phyloP scores from a whole-genome alignment of 2,888 invertebrate genomes.

The Phyto melanocephala region DNA sequence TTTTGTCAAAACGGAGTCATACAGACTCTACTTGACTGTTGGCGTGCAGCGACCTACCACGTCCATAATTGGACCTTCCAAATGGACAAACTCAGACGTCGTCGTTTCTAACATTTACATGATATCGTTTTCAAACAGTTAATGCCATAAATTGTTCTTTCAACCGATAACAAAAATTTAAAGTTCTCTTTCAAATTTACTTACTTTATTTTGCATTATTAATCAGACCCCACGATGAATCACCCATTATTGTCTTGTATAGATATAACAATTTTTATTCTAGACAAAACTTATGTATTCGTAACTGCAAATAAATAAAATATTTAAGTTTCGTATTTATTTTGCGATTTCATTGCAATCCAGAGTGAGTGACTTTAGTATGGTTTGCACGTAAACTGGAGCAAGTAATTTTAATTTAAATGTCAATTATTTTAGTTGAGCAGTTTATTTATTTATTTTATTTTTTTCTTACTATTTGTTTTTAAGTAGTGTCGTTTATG shows the following conservation, averaged over 20 bases:
- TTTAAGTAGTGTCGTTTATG: neutral
- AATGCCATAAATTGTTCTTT: too few species aligned
- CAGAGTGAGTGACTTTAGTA: conserved; percentile 22
- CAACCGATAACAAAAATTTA: too few species aligned
- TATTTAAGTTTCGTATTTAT: conserved; percentile 25
- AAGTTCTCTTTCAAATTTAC: too few species aligned
- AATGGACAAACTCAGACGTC: too few species aligned
- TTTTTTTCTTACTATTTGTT: conserved; percentile 3
- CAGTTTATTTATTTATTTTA: conserved; percentile 36
- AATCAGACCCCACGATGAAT: too few species aligned
- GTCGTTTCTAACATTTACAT: too few species aligned
- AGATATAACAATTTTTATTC: conserved; percentile 19
- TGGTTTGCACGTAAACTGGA: conserved; percentile 54
- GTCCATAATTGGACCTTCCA: too few species aligned
- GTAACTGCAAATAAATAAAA: neutral
- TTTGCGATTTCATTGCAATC: conserved; percentile 3
- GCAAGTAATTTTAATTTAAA: conserved; percentile 57
- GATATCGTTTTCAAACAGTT: too few species aligned
- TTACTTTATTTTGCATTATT: too few species aligned
- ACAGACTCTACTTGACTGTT: too few species aligned
- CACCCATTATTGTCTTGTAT: neutral
- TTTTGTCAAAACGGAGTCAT: too few species aligned
- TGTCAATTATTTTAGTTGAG: conserved; percentile 49
- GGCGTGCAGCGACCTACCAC: too few species aligned
- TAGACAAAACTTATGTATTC: neutral